These are phyloP conservation scores for Gryllus bimaculatus DNA, from an alignment of 1,140 invertebrate species.

Conservation along the genomic window DNA sequence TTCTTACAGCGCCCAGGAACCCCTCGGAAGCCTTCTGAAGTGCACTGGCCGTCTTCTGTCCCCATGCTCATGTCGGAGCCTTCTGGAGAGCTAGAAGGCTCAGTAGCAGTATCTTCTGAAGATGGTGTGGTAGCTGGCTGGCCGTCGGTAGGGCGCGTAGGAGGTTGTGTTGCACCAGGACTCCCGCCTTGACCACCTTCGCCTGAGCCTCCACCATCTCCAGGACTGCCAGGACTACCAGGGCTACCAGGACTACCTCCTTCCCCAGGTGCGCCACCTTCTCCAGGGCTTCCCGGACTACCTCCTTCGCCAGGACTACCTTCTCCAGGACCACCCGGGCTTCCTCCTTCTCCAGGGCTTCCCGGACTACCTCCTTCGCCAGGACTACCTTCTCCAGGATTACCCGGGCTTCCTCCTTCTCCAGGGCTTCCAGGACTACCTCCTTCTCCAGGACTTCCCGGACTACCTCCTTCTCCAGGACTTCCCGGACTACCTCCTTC, in stretches of 20 bases:
- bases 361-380: neutral
- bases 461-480: neutral
- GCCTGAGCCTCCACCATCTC: neutral
- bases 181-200: constrained; percentile 9
- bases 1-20: constrained; percentile 50
- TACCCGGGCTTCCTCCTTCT: neutral
- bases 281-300: neutral
- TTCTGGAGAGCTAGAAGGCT: neutral
- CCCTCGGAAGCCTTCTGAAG: constrained; percentile 34
- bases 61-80: neutral
- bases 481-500: neutral
- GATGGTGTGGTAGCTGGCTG: neutral
- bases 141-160: neutral
- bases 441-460: neutral
- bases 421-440: neutral
- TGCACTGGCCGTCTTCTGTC: constrained; percentile 9
- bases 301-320: neutral
- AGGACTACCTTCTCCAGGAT: neutral
- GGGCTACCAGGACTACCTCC: neutral
- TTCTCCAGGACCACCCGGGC: neutral
- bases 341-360: neutral
- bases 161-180: neutral
- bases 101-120: too few species aligned
- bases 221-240: neutral
- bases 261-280: constrained; percentile 6